Base-by-base conservation (phyloP, 1,140 invertebrate genomes). In the Pseudomyrmex dendroicus region DNA sequence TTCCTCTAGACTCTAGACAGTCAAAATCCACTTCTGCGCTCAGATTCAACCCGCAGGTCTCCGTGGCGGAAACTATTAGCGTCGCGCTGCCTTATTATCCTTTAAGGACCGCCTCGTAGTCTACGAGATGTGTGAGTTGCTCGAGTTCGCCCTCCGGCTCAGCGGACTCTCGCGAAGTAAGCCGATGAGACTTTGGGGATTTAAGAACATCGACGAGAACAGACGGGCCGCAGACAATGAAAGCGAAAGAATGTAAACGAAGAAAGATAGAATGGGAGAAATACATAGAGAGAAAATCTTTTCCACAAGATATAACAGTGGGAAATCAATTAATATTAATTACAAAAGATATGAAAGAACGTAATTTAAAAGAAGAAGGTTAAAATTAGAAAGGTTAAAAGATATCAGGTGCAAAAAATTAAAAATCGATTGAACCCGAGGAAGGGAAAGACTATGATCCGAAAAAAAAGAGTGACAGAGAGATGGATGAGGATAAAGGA, bases 31-130 rank as follows among this genome's bases (percentile, higher is more conserved):
- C 59, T 73, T 78, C 48, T 15, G 2, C 35, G 35, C 12, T 44
- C 70, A 87, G 63, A 68, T 25, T 17, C 52, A 54, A 52, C 59
- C 74, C 20, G 48, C 10, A 56, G 9, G 48, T 64, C 72, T 63
- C 25, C 50, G 13, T 56, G 25, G 20, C 68, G 52, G 63, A 70
- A 84, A 20, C 73, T 84, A 80, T 87, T 88, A 84, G 80, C 73
- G 64, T 87, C 73, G 82, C 66, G 50, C 74, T 83, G 61, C 80
- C 73, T 87, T 86, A 86, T 87, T 87, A 87, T 84, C 86, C 82
- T 86, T 87, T 87, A 87, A 87, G 73, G 59, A 85, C 20, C 22
- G 66, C 25, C 67, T 84, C n/a, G 25, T 86, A 50, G 61, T 59
- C 84, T 57, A 59, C 70, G 70, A 85, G 70, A 66, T 12, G 17